Evolutionary conservation across 2,888 invertebrate genomes (phyloP), one percentile per base, ranked within the genome.

Genomic region (Sphecodes monilicornis): DNA sequence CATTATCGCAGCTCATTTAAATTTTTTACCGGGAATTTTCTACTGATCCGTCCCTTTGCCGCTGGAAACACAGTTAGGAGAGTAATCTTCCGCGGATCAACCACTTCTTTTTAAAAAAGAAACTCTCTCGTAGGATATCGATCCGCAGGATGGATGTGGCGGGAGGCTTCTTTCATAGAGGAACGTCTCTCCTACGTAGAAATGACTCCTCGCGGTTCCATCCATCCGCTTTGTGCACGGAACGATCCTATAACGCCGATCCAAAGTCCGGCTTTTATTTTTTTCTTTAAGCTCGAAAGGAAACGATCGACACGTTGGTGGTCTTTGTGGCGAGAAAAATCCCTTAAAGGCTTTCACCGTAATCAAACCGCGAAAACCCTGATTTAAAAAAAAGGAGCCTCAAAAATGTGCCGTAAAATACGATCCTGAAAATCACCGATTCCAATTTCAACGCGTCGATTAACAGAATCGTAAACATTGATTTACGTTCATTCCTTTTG

Each of bases 1-100:
- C 60, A 64, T 64, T 64, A 64, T 64, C 64, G 32, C 16, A 32
- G 64, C 8, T 64, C 32, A 36, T 68, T 39, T 68, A 36, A 68
- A 39, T 68, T 68, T 68, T 68, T 36, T 39, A n/a, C 39, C n/a
- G 11, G n/a, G n/a, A 39, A 68, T 68, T 66, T 66, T 39, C 66
- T n/a, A 22, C 11, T 39, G 32, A 64, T n/a, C 60, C 16, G 29
- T 60, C 16, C 29, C 60, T 60, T 60, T 29, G 6, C 60, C 60
- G 29, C 29, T 60, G 60, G 29, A 60, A 68, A 68, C 36, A 13
- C 39, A 36, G 66, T 68, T 68, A 39, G 22, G n/a, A 16, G 70
- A 71, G 29, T 46, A 46, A 71, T 46, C 46, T 71, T 11, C 26
- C 70, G 32, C 46, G 46, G 46, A 46, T 71, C 70, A 22, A 32